phyloP scores from a whole-genome alignment of 1,140 invertebrate genomes.

The Phymastichus coffea region DNA sequence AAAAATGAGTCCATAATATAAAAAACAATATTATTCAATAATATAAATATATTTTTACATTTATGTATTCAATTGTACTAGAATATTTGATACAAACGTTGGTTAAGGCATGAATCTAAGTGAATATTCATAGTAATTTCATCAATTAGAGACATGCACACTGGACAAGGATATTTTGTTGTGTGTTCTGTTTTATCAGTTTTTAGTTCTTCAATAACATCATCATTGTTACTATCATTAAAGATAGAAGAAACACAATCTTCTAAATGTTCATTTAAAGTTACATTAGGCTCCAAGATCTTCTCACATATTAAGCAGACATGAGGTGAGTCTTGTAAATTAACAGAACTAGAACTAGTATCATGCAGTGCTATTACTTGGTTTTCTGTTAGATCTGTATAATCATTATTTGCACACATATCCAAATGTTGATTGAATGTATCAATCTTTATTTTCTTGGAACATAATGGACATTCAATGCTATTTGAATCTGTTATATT shows the following conservation, averaged over 20 bases:
- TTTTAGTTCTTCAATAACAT: constrained; percentile 11
- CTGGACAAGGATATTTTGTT: constrained; percentile 46
- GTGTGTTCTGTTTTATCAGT: constrained; percentile 9
- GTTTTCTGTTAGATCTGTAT: not conserved
- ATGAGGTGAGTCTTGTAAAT: constrained; percentile 15
- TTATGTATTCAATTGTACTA: no score
- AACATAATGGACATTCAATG: constrained; percentile 50
- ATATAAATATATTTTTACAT: no score
- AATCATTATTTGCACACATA: constrained; percentile 30
- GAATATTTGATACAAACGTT: no score
- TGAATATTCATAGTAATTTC: constrained; percentile 48
- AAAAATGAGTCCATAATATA: not conserved
- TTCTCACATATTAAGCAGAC: constrained; percentile 66
- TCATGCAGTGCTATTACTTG: constrained; percentile 31
- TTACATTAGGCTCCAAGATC: constrained; percentile 49
- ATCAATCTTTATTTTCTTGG: constrained; percentile 39
- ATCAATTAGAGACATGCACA: constrained; percentile 44
- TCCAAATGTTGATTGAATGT: constrained; percentile 61
- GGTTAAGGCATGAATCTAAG: constrained; percentile 49
- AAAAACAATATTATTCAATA: not conserved
- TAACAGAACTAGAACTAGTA: constrained; percentile 32
- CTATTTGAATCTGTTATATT: constrained; percentile 1
- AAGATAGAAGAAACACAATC: constrained; percentile 58
- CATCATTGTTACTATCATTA: constrained; percentile 31
- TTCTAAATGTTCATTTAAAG: constrained; percentile 65